Evolutionary conservation across 1,140 invertebrate genomes (phyloP).

Genomic region (Drosophila mojavensis): DNA sequence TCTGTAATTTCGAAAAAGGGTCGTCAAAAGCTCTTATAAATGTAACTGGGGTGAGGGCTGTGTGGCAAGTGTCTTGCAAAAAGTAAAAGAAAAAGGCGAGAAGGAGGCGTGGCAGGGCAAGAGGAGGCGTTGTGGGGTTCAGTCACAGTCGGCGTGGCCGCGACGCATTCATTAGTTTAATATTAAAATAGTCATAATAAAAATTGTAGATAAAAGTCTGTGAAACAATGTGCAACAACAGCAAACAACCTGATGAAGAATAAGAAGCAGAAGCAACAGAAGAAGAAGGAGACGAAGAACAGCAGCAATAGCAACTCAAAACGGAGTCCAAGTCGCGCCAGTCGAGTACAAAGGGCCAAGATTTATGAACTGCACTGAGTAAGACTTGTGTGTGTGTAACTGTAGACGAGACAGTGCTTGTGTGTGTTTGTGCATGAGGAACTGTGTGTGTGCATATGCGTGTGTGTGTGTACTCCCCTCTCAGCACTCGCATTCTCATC

Average conservation of each 20-base stretch:
- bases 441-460: conserved; percentile 3
- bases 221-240: conserved; percentile 66
- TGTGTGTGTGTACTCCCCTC: conserved; percentile 40
- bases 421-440: background rate
- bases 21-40: conserved; percentile 56
- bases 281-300: conserved; percentile 22
- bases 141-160: conserved; percentile 70
- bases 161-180: conserved; percentile 79
- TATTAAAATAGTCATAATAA: conserved; percentile 81
- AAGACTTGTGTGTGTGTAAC: conserved; percentile 15
- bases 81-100: background rate
- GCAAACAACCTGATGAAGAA: conserved; percentile 2
- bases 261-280: conserved; percentile 20
- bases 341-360: conserved; percentile 65
- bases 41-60: conserved; percentile 33
- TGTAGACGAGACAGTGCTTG: conserved; percentile 6
- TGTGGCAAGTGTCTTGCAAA: conserved; percentile 26
- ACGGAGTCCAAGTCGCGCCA: conserved; percentile 44
- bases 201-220: conserved; percentile 72
- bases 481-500: conserved; percentile 12
- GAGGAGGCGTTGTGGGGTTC: background rate
- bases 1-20: conserved; percentile 75
- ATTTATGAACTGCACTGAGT: conserved; percentile 73
- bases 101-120: background rate
- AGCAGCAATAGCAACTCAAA: conserved; percentile 33